Conservation (phyloP, 2,797 vertebrate genomes). For the Notoglanidium macrostoma region DNA sequence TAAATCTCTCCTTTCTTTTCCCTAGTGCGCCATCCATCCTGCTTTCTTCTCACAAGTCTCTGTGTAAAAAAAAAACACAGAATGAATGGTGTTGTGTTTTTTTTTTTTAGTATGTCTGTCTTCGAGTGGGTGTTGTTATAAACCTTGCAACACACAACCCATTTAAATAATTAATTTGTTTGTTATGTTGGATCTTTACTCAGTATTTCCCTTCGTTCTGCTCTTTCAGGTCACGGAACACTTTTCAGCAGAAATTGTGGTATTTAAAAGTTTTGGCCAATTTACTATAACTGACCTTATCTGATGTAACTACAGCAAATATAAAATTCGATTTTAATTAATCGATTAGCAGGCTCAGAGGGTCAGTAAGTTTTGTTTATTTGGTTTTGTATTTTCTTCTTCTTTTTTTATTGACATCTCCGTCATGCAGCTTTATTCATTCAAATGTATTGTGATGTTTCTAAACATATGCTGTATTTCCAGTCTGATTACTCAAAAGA, state of each 20-base stretch:
- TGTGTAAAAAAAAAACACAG: background rate
- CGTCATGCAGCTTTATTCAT: background rate
- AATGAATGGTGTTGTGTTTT: constrained; percentile 8
- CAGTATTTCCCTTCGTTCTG: constrained; percentile 1
- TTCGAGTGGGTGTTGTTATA: constrained; percentile 23
- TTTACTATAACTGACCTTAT: background rate
- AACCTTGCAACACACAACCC: constrained; percentile 5
- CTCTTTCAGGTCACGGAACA: background rate
- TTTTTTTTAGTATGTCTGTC: constrained; percentile 28
- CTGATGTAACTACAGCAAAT: background rate
- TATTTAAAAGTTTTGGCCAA: constrained; percentile 2
- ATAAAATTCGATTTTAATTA: background rate
- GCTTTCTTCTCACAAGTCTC: constrained; percentile 25
- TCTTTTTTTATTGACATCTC: background rate
- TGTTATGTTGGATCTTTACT: constrained; percentile 34
- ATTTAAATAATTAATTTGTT: constrained; percentile 40
- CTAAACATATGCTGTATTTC: background rate
- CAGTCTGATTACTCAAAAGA: background rate
- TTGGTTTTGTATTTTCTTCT: background rate
- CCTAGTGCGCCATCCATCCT: constrained; percentile 31
- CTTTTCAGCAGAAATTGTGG: background rate
- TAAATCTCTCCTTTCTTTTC: constrained; percentile 44
- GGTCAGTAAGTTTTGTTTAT: background rate
- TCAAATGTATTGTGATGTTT: background rate
- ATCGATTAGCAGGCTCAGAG: background rate